A percentile compares a stretch with the other conserved stretches of the same genome.
Conservation (phyloP, 2,888 invertebrate species). For the Cosmopolites sordidus region DNA sequence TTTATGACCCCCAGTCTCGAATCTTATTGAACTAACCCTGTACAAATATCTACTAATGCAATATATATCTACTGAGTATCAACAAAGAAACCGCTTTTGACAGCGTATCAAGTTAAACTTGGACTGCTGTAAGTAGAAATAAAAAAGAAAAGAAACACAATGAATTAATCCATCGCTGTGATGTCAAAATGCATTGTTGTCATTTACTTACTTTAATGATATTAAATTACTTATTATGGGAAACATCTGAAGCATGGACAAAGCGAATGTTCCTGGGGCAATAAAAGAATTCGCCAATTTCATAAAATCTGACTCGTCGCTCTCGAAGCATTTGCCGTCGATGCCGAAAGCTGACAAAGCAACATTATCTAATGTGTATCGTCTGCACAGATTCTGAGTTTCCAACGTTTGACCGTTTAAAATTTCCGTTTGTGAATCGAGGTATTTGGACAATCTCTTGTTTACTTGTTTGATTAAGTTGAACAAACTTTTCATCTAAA, state of each 20-base stretch:
- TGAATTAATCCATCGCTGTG: no score
- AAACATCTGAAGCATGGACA: conserved; percentile 20
- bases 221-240: conserved; percentile 14
- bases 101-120: no score
- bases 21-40: no score
- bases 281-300: conserved; percentile 28
- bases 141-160: no score
- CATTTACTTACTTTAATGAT: conserved; percentile 17
- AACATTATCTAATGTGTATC: conserved; percentile 45
- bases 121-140: no score
- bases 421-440: conserved; percentile 37
- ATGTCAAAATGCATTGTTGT: background rate
- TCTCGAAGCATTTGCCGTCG: conserved; percentile 45
- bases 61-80: no score
- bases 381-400: conserved; percentile 42
- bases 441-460: conserved; percentile 44
- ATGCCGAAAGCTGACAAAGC: conserved; percentile 50
- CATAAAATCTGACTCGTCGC: conserved; percentile 34
- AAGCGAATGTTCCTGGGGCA: conserved; percentile 27
- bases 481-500: conserved; percentile 50
- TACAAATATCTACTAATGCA: no score
- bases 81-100: no score
- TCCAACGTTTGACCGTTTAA: conserved; percentile 42
- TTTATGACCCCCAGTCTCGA: no score
- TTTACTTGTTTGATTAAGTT: conserved; percentile 49